Evolutionary conservation across 2,797 vertebrate genomes (phyloP), one percentile per base, ranked within the genome.

Genomic region (Rhadinocentrus ornatus): DNA sequence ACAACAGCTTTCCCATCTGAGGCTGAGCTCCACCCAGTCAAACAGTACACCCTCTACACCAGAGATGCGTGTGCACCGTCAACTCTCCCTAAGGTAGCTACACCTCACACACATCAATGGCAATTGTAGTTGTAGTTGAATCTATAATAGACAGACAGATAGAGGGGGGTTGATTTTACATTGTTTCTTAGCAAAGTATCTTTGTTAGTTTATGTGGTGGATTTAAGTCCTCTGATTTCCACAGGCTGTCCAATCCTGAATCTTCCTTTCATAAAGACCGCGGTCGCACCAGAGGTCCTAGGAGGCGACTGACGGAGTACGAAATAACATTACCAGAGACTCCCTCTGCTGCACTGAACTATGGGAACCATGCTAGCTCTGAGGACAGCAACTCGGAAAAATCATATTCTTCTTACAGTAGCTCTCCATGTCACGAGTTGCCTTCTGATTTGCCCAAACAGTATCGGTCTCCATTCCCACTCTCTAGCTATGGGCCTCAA

Each of bases 331-430:
- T 93, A 55, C 92, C 93, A 0, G 93, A 95, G 22, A 86, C 91
- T 69, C 85, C 83, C 18, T 64, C 90, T 0, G 32, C 88, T 52
- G 50, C 60, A 0, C 48, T 68, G 59, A 82, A 71, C 53, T 67
- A 89, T 6, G 84, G 81, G 71, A 91, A 73, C 85, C 88, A 87
- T 60, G 91, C 92, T 1, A 89, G 90, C 77, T 96, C 95, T 0
- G 96, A 97, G 70, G 96, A 96, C 67, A 95, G 95, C 69, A 93
- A 92, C 83, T 96, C 95, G 0, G 96, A 97, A 37, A 88, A 93
- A 72, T 96, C 95, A 0, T 94, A 91, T 78, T 71, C 93, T 24
- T 95, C 95, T 16, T 94, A 95, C 39, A 83, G 91, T 59, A 92
- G 94, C 62, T 95, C 95, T 0, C 92, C 91, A 0, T 89, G 89